Evolutionary conservation across 1,140 invertebrate genomes (phyloP).

Genomic region (Drosophila quadrilineata): DNA sequence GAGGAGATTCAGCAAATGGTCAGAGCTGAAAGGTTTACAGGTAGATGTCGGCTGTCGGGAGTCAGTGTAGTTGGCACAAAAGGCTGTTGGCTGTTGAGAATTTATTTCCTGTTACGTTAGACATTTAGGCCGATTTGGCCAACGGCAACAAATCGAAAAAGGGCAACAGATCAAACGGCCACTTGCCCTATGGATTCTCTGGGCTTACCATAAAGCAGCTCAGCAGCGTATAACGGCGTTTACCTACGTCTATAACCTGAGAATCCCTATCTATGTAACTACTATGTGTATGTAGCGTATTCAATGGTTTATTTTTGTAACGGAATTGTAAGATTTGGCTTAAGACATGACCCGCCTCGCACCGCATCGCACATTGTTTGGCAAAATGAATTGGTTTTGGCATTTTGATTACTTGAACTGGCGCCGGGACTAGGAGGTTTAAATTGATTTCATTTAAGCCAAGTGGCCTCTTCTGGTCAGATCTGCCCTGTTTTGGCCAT

Average conservation of each 20-base stretch:
- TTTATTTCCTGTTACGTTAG: conserved; percentile 66
- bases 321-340: conserved; percentile 7
- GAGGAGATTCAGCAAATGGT: background rate
- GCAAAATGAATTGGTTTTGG: conserved; percentile 38
- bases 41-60: background rate
- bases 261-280: conserved; percentile 32
- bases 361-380: too few species aligned
- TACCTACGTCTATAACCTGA: conserved; percentile 30
- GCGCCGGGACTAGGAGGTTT: conserved; percentile 19
- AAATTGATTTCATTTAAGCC: conserved; percentile 55
- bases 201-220: conserved; percentile 42
- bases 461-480: too few species aligned
- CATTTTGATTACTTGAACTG: conserved; percentile 36
- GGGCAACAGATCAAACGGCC: conserved; percentile 57
- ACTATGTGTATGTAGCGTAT: conserved; percentile 27
- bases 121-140: conserved; percentile 61
- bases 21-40: background rate
- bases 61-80: conserved; percentile 28
- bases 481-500: too few species aligned
- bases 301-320: conserved; percentile 2
- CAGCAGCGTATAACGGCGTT: conserved; percentile 31
- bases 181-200: conserved; percentile 22
- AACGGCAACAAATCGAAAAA: conserved; percentile 29
- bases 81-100: conserved; percentile 58
- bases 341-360: background rate